Percentiles rank a stretch among this genome's conserved stretches.
phyloP scores from a whole-genome alignment of 2,797 vertebrate species.

The Gallirallus australis region DNA sequence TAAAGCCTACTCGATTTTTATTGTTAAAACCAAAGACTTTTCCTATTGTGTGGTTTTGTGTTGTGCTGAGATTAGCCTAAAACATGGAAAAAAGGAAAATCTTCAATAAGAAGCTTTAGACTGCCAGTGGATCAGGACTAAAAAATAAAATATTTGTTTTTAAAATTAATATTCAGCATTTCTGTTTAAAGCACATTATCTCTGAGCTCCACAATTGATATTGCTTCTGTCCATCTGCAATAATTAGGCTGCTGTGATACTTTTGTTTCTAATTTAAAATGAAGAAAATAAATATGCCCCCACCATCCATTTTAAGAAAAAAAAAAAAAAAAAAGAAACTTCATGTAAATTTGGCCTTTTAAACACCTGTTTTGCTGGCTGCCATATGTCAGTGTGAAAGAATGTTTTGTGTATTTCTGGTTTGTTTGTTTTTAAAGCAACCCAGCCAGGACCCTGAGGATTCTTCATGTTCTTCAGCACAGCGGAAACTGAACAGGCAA shows the following conservation, averaged over 20 bases:
- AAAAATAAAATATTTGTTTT: neutral
- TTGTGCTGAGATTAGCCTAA: neutral
- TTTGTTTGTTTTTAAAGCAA: constrained; percentile 69
- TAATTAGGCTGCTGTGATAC: neutral
- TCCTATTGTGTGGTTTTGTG: neutral
- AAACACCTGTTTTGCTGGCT: neutral
- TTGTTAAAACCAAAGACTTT: neutral
- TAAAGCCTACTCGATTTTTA: neutral
- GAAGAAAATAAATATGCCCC: neutral
- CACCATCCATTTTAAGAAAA: neutral
- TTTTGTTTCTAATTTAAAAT: neutral
- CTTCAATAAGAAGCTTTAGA: neutral
- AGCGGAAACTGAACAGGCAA: constrained; percentile 87
- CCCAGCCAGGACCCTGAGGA: constrained; percentile 83
- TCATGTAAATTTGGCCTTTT: neutral
- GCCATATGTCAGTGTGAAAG: neutral
- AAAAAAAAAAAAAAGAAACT: neutral
- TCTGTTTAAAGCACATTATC: neutral
- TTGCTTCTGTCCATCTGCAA: neutral
- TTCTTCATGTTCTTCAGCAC: constrained; percentile 88
- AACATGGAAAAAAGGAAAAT: neutral
- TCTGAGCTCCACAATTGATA: neutral
- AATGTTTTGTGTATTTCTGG: constrained; percentile 15
- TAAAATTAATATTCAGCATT: neutral
- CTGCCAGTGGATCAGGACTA: neutral